These are phyloP conservation scores for Gyrodactylus bullatarudis DNA, from an alignment of 1,140 invertebrate genomes.

Conservation along the genomic window DNA sequence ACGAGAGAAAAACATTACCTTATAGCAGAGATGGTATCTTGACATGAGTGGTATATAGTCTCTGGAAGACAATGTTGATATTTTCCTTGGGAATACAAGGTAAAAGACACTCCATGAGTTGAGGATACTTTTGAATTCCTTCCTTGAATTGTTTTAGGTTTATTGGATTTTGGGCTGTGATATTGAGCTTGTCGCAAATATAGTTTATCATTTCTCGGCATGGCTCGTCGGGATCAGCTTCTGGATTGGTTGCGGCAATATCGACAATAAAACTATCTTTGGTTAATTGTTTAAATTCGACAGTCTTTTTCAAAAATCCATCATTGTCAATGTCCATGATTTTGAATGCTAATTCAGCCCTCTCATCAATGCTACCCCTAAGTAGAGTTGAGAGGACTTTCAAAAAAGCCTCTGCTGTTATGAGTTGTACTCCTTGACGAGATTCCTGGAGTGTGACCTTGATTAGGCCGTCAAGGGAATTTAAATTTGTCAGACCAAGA, in stretches of 20 bases:
- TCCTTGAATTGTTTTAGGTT: neutral
- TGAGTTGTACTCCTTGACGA: neutral
- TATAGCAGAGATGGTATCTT: neutral
- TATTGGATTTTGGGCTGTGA: neutral
- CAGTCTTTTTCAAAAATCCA: neutral
- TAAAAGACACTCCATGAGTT: neutral
- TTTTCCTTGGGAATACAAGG: neutral
- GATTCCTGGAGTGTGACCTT: neutral
- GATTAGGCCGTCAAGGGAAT: neutral
- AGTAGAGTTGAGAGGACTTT: neutral
- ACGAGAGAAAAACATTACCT: too few relatives aligned
- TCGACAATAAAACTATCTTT: neutral
- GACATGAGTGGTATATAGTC: neutral
- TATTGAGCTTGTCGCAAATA: conserved; percentile 1
- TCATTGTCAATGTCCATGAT: conserved; percentile 1
- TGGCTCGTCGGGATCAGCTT: conserved; percentile 1
- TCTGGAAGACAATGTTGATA: neutral
- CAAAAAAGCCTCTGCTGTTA: neutral
- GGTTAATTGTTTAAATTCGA: neutral
- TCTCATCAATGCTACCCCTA: neutral
- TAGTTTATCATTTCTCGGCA: neutral
- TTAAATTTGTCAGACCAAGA: neutral
- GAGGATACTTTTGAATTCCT: neutral
- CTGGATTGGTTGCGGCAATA: neutral
- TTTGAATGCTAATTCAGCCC: neutral